Evolutionary conservation across 2,113 vertebrate species (phyloP).

Genomic region (Cheirogaleus medius): DNA sequence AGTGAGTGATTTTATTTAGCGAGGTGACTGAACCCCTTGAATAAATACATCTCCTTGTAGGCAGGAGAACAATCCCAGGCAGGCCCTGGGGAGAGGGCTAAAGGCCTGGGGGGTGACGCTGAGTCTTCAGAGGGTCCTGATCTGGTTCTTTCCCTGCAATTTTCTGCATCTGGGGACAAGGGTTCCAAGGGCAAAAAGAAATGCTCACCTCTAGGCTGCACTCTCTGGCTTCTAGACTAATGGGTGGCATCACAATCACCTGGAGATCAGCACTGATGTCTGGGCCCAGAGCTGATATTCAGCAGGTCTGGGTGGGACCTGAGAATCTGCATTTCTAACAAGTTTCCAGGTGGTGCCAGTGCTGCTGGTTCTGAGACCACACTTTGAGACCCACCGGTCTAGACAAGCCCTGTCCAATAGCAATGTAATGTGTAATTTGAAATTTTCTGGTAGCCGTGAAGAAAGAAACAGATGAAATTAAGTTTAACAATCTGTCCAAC

Average conservation of each 20-base stretch:
- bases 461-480: background rate
- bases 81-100: background rate
- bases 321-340: background rate
- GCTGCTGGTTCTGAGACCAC: background rate
- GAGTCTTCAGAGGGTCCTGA: background rate
- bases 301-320: background rate
- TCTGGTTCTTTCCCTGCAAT: background rate
- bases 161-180: background rate
- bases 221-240: background rate
- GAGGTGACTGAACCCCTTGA: constrained; percentile 82
- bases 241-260: background rate
- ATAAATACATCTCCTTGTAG: constrained; percentile 82
- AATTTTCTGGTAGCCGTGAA: background rate
- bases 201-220: background rate
- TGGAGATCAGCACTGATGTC: background rate
- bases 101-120: background rate
- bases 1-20: constrained; percentile 87
- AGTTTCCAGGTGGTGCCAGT: background rate
- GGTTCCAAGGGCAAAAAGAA: background rate
- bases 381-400: background rate
- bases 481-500: background rate
- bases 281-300: background rate
- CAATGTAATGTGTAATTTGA: background rate
- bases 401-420: background rate
- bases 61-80: constrained; percentile 60